These are phyloP conservation scores for Mimas tiliae DNA, from an alignment of 2,888 invertebrate species.

Conservation along the genomic window DNA sequence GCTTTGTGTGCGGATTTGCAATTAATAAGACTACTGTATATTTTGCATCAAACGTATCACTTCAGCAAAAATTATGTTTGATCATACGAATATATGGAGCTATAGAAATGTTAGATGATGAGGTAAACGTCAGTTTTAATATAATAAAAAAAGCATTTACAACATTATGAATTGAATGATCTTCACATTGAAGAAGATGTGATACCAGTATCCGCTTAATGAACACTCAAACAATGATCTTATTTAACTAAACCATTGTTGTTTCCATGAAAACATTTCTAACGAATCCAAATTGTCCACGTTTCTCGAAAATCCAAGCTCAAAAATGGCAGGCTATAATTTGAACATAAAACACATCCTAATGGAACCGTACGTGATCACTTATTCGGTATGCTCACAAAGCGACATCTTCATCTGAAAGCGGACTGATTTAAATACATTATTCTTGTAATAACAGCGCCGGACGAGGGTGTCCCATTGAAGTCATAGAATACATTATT, in stretches of 20 bases:
- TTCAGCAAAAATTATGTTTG: background rate
- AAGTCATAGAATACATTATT: constrained; percentile 84
- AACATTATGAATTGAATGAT: background rate
- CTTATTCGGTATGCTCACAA: constrained; percentile 78
- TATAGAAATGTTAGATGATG: background rate
- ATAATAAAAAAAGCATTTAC: background rate
- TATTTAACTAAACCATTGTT: background rate
- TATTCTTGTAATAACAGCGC: constrained; percentile 81
- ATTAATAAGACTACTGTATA: constrained; percentile 56
- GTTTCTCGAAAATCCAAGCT: constrained; percentile 63
- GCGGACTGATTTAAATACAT: constrained; percentile 83
- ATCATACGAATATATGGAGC: background rate
- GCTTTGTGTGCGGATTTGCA: constrained; percentile 62
- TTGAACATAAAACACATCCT: constrained; percentile 84
- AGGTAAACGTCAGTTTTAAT: background rate
- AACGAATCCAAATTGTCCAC: constrained; percentile 76
- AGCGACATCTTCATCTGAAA: constrained; percentile 81
- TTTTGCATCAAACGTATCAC: constrained; percentile 31
- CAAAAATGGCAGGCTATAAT: constrained; percentile 83
- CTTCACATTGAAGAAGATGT: no score
- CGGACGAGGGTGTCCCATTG: constrained; percentile 82
- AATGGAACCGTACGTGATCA: constrained; percentile 82
- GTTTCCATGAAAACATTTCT: constrained; percentile 62
- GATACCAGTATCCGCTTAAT: no score
- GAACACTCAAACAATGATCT: background rate